These are phyloP conservation scores for Tinea pellionella DNA, from an alignment of 2,888 invertebrate species.

Conservation along the genomic window DNA sequence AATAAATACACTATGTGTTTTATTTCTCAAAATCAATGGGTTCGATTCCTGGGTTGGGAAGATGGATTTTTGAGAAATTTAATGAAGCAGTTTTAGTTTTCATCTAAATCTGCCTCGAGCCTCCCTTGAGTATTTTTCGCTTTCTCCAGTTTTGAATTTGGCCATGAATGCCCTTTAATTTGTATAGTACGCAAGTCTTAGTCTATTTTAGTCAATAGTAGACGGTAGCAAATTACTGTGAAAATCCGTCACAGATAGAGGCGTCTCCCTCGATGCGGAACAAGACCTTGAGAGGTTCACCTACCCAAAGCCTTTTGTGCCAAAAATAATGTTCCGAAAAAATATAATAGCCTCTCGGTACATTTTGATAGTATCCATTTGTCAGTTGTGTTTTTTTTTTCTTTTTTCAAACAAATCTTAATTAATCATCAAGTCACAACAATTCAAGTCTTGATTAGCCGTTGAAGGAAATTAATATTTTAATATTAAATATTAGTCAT, in stretches of 20 bases:
- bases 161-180: too few species aligned
- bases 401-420: neutral
- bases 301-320: neutral
- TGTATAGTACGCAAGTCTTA: too few species aligned
- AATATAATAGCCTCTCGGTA: constrained; percentile 1
- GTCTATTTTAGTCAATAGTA: too few species aligned
- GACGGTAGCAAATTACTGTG: neutral
- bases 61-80: too few species aligned
- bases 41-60: too few species aligned
- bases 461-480: neutral
- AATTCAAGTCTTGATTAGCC: neutral
- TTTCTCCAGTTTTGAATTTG: too few species aligned
- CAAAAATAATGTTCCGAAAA: neutral
- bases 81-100: too few species aligned
- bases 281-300: neutral
- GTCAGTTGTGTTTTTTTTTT: neutral
- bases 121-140: too few species aligned
- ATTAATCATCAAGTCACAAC: constrained; percentile 1
- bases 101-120: too few species aligned
- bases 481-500: neutral
- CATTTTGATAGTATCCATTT: neutral
- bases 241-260: neutral
- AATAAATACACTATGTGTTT: too few species aligned
- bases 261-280: neutral
- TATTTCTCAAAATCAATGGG: too few species aligned